Evolutionary conservation across 1,140 invertebrate species (phyloP).

Genomic region (Trichogramma pretiosum): DNA sequence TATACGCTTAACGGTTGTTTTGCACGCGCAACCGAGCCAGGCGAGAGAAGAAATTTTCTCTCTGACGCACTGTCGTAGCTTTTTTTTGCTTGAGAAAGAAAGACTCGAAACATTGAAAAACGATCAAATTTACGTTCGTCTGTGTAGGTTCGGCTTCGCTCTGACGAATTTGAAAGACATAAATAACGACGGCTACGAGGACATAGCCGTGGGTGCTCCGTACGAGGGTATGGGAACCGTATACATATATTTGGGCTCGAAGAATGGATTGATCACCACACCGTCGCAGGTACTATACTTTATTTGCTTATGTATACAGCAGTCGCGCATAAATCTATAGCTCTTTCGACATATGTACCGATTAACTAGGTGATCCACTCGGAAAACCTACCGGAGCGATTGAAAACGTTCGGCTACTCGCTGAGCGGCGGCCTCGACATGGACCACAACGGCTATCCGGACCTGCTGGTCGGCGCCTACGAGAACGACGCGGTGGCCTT

Average conservation of each 20-base stretch:
- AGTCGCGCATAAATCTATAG: no score
- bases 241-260: constrained; percentile 79
- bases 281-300: constrained; percentile 67
- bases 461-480: constrained; percentile 83
- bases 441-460: constrained; percentile 86
- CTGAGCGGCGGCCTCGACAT: constrained; percentile 82
- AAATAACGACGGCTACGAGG: constrained; percentile 83
- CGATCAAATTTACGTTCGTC: neutral
- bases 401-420: constrained; percentile 81
- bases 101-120: no score
- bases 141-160: constrained; percentile 70
- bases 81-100: neutral
- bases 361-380: constrained; percentile 48
- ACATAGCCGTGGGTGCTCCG: constrained; percentile 85
- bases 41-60: no score
- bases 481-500: constrained; percentile 67
- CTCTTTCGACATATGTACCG: neutral
- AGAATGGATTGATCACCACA: constrained; percentile 60
- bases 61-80: neutral
- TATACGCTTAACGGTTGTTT: no score
- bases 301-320: neutral
- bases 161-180: constrained; percentile 80
- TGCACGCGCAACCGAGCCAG: no score
- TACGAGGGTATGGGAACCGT: constrained; percentile 77
- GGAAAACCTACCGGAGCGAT: constrained; percentile 43